phyloP scores from a whole-genome alignment of 2,797 vertebrate genomes.

The Paguma larvata region DNA sequence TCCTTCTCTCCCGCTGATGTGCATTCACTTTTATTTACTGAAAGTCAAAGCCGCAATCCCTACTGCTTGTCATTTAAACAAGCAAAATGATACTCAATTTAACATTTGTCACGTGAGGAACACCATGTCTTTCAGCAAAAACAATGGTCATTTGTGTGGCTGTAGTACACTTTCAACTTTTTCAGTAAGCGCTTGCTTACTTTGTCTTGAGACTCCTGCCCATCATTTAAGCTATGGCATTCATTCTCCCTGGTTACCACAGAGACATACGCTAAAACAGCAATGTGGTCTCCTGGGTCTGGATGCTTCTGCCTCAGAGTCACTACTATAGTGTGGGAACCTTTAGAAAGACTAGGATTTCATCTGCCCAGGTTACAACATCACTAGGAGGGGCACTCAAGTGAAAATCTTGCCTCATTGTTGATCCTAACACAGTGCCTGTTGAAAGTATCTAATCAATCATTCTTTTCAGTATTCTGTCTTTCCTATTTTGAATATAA shows the following conservation, averaged over 20 bases:
- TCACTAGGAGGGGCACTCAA: background rate
- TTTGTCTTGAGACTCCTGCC: background rate
- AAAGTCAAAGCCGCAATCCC: background rate
- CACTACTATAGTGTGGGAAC: fast-evolving
- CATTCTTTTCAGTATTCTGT: background rate
- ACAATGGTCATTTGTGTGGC: background rate
- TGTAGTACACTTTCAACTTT: background rate
- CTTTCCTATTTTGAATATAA: background rate
- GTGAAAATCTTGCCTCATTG: background rate
- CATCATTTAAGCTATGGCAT: background rate
- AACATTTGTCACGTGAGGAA: background rate
- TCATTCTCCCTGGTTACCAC: background rate
- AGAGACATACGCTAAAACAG: background rate
- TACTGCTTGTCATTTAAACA: background rate
- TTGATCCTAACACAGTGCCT: background rate
- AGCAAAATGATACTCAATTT: background rate
- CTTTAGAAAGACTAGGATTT: background rate
- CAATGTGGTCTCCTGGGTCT: background rate
- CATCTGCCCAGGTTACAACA: fast-evolving
- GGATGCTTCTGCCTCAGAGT: background rate
- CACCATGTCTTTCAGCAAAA: background rate
- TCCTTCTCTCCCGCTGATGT: background rate
- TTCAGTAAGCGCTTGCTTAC: background rate
- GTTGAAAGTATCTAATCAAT: background rate
- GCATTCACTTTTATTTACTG: background rate